phyloP scores from a whole-genome alignment of 2,888 invertebrate genomes.

The Cheilosia variabilis region DNA sequence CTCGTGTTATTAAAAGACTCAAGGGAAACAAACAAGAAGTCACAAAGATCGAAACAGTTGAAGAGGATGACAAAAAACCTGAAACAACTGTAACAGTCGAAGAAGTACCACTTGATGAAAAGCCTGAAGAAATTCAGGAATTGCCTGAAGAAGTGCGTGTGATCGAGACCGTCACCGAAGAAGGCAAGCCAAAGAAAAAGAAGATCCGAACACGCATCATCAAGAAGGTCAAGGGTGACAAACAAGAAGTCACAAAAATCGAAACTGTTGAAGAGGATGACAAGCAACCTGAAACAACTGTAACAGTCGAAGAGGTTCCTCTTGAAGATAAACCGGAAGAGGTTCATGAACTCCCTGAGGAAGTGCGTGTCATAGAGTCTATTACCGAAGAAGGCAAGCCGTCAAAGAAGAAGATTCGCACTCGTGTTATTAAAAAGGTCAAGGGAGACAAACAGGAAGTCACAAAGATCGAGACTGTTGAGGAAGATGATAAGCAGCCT shows the following conservation, averaged over 20 bases:
- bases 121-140: constrained; percentile 9
- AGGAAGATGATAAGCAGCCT: constrained; percentile 30
- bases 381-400: constrained; percentile 33
- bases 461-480: constrained; percentile 31
- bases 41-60: constrained; percentile 31
- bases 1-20: no score
- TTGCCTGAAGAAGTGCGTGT: constrained; percentile 32
- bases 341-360: constrained; percentile 25
- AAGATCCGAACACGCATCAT: constrained; percentile 26
- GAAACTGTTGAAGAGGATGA: constrained; percentile 32
- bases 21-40: constrained; percentile 39
- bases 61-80: constrained; percentile 33
- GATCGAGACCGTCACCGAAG: neutral
- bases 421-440: constrained; percentile 26
- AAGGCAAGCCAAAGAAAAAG: constrained; percentile 37
- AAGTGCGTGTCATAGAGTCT: neutral
- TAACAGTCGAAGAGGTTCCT: constrained; percentile 23
- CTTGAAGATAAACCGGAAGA: constrained; percentile 18
- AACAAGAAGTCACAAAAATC: constrained; percentile 42
- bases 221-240: constrained; percentile 37
- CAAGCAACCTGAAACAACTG: constrained; percentile 24
- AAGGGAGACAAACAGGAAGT: constrained; percentile 38
- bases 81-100: constrained; percentile 38
- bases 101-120: constrained; percentile 20
- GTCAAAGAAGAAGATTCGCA: constrained; percentile 27